Evolutionary conservation across 2,797 vertebrate species (phyloP), one percentile per base, ranked within the genome.

Genomic region (Gouania willdenowi): DNA sequence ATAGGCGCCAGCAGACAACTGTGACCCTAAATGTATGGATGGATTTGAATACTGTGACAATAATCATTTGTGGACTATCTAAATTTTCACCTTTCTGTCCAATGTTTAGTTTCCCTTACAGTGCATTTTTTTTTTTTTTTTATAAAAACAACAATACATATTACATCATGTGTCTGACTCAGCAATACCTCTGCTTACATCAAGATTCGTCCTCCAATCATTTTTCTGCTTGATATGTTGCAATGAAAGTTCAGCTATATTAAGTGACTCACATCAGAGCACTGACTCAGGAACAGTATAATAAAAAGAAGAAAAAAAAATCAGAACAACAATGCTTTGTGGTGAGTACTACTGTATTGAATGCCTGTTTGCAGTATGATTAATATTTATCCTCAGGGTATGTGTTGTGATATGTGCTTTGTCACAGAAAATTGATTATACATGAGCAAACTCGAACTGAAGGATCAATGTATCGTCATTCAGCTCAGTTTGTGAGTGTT

Each of bases 121-220:
- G n/a, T n/a, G n/a, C n/a, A n/a, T n/a, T n/a, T n/a, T n/a, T n/a
- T n/a, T n/a, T n/a, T n/a, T n/a, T n/a, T n/a, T n/a, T n/a, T n/a
- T n/a, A n/a, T n/a, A n/a, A n/a, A n/a, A n/a, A n/a, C n/a, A n/a
- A n/a, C n/a, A n/a, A n/a, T n/a, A n/a, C n/a, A n/a, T n/a, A n/a
- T n/a, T n/a, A n/a, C n/a, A n/a, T n/a, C n/a, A n/a, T n/a, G n/a
- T n/a, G n/a, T n/a, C n/a, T n/a, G n/a, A n/a, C n/a, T n/a, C n/a
- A n/a, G n/a, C n/a, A n/a, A n/a, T n/a, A n/a, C n/a, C 18, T 11
- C 35, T 1, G 20, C 68, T 72, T 71, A 55, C 60, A 52, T 60
- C 37, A 25, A 5, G 12, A 32, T 43, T 40, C 47, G 51, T 21
- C 60, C 46, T 48, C 44, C 39, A 44, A 39, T 54, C 33, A 42